Base-by-base conservation (phyloP, 1,140 invertebrate species). In the Eueides isabella region DNA sequence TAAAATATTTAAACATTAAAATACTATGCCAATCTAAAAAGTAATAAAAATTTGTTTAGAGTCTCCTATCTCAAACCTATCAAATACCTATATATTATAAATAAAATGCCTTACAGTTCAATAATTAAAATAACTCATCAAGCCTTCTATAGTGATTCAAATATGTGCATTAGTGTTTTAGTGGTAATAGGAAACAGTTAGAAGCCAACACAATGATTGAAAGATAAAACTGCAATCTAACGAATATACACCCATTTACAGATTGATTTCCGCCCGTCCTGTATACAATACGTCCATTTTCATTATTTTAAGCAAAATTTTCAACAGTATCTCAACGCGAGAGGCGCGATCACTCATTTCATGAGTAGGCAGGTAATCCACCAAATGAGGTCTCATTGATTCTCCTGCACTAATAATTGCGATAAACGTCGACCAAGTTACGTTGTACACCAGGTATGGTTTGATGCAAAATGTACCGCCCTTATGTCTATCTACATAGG, bases 361-460 rank as follows among this genome's bases (percentile, higher is more conserved):
- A 75, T 79, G 82, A 86, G 83, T 85, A 86, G 78, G 72, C 79
- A 81, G 82, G 81, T 88, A 91, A 88, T 92, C 83, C 85, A 85
- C 86, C 78, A 92, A 89, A 90, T 90, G 88, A 87, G 85, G 78
- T 78, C 83, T 85, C 86, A 90, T 90, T 92, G 88, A 92, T 90
- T 89, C 85, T 79, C 85, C 87, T 86, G 85, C 82, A 83, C 87
- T 87, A 88, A 86, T 89, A 88, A 91, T 90, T 91, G 85, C 88
- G 81, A 87, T 86, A 87, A 65, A 16, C 67, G 71, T 63, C 35
- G 30, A 61, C 62, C 23, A 72, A 68, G 14, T 72, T 68, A 68
- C 23, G 31, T 38, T 72, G 74, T 69, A 5, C 29, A 63, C 16
- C 1, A 28, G 61, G 5, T 63, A 29, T 63, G 4, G 12, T 2